Conservation (phyloP, 2,113 vertebrate genomes). For the Centrocercus urophasianus region DNA sequence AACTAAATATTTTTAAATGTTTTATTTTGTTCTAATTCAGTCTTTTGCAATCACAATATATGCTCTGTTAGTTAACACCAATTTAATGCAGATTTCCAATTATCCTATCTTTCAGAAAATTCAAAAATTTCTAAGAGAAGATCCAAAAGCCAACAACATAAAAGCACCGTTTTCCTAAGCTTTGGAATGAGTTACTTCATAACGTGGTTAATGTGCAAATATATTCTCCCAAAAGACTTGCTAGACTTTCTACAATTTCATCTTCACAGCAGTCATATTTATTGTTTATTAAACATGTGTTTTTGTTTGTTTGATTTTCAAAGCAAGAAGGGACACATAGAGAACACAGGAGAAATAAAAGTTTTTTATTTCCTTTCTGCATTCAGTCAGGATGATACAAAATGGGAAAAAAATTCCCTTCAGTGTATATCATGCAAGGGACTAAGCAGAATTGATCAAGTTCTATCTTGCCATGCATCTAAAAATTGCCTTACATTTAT, state of each 20-base stretch:
- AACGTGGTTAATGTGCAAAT: background rate
- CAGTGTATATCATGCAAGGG: background rate
- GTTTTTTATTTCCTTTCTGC: background rate
- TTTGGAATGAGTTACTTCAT: background rate
- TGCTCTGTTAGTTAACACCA: background rate
- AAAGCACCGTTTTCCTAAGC: background rate
- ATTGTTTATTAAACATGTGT: background rate
- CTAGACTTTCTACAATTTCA: background rate
- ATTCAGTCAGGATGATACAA: background rate
- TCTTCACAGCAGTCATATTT: background rate
- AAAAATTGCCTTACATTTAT: background rate
- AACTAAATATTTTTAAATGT: background rate
- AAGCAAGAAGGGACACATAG: background rate
- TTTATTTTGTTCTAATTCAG: background rate
- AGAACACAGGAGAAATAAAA: background rate
- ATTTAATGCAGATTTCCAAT: background rate
- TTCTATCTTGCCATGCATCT: background rate
- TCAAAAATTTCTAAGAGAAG: background rate
- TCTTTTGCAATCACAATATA: background rate
- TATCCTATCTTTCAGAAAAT: background rate
- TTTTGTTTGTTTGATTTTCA: background rate
- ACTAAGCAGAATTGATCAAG: background rate
- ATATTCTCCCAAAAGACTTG: accelerated
- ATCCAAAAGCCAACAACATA: background rate
- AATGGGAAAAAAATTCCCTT: background rate